Evolutionary conservation across 2,113 vertebrate species (phyloP), one percentile per base, ranked within the genome.

Genomic region (Phainopepla nitens): DNA sequence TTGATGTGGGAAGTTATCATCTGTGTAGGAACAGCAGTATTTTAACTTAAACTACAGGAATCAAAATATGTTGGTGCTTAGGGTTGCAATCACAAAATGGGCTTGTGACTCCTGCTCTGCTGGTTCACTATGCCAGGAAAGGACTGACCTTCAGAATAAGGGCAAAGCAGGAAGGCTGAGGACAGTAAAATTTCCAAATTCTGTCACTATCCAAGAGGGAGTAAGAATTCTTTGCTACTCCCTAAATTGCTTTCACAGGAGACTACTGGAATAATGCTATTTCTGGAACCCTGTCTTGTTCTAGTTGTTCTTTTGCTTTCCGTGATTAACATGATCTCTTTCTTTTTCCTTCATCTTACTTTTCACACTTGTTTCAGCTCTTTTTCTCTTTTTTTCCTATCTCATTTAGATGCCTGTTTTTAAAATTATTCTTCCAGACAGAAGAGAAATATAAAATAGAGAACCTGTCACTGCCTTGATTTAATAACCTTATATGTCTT

Each of bases 261-360:
- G 54, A 60, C 53, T 76, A 36, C 45, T 79, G 57, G 39, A 91
- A 91, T 88, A 83, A 91, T 11, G 9, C n/a, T 65, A 36, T 95
- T 89, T 95, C 70, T 95, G 72, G 61, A 96, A 64, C 36, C 31
- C 29, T 50, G 28, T 69, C 82, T 60, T 68, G 10, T 72, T 95
- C 49, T 70, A 53, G 33, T 51, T 79, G 25, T 73, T 83, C 60
- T 76, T 87, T 91, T 33, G 2, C 9, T 89, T 82, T 89, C 41
- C 24, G 1, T 35, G 49, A 76, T 91, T 47, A 56, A 69, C 10
- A 11, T 15, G n/a, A 39, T 62, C 33, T 65, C 64, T 72, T 86
- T 51, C 53, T 72, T 81, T 68, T 89, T 84, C 60, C 56, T 78
- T 89, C 64, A n/a, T 73, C 47, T 76, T 77, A n/a, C 45, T 68